phyloP scores from a whole-genome alignment of 1,140 invertebrate genomes.

The Cherax destructor region DNA sequence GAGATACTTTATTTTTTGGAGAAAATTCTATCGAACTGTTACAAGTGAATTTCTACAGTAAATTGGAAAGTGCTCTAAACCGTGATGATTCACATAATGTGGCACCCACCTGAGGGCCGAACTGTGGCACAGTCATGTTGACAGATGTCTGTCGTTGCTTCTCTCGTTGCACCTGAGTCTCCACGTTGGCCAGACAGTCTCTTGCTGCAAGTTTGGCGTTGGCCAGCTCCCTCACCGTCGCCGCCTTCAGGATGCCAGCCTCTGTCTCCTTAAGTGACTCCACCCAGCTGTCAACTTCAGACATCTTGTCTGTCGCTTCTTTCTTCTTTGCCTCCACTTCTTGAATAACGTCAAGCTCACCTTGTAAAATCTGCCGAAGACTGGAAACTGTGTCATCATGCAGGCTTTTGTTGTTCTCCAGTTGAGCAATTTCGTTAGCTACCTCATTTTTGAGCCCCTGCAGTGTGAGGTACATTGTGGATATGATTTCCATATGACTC shows the following conservation, averaged over 20 bases:
- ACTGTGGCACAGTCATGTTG: not conserved
- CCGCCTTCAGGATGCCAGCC: constrained; percentile 12
- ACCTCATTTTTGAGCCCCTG: constrained; percentile 32
- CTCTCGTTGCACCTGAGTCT: constrained; percentile 6
- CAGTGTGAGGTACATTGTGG: constrained; percentile 24
- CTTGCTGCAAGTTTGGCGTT: constrained; percentile 46
- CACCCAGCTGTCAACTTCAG: constrained; percentile 47
- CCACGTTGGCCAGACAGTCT: constrained; percentile 19
- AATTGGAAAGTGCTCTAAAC: no score
- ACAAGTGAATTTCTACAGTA: not conserved
- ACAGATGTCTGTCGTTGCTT: constrained; percentile 9
- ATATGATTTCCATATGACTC: constrained; percentile 36
- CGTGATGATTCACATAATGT: no score
- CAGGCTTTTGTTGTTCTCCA: constrained; percentile 32
- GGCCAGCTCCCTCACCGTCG: constrained; percentile 50
- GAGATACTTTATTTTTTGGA: no score
- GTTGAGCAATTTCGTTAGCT: not conserved
- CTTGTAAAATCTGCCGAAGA: constrained; percentile 18
- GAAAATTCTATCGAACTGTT: no score
- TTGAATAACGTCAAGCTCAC: constrained; percentile 46
- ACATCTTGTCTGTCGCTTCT: constrained; percentile 39
- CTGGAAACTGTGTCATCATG: constrained; percentile 30
- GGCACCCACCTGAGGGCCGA: constrained; percentile 40
- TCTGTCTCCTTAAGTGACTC: constrained; percentile 27
- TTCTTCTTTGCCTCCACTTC: constrained; percentile 51